Percentiles rank a stretch among this genome's conserved stretches.
phyloP scores from a whole-genome alignment of 2,797 vertebrate genomes.

The Siniperca scherzeri region DNA sequence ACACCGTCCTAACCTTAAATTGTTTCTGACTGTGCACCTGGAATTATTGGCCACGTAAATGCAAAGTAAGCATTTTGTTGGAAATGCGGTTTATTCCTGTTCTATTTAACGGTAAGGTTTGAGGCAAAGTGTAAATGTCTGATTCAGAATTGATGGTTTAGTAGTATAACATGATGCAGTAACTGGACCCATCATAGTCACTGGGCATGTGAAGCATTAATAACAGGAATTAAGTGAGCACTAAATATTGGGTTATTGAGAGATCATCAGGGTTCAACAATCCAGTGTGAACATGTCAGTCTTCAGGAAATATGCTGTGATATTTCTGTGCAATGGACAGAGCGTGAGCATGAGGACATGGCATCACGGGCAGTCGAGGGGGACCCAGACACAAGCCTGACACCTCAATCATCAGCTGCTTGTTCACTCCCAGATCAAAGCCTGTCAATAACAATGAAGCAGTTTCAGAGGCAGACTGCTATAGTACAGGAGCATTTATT shows the following conservation, averaged over 20 bases:
- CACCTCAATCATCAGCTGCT: constrained; percentile 90
- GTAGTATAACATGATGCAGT: not conserved
- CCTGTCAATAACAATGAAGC: constrained; percentile 64
- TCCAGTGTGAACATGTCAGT: not conserved
- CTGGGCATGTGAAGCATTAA: not conserved
- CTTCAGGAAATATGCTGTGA: constrained; percentile 68
- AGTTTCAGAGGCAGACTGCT: not conserved
- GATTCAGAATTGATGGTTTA: not conserved
- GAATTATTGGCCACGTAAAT: not conserved
- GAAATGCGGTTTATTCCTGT: not conserved
- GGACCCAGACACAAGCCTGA: constrained; percentile 93
- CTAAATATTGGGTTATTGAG: not conserved
- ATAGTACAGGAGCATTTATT: not conserved
- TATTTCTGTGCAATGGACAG: constrained; percentile 82
- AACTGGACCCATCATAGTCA: not conserved
- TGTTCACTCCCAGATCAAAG: constrained; percentile 93
- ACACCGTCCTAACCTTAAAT: not conserved
- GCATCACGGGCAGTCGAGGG: constrained; percentile 89
- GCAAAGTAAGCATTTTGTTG: not conserved
- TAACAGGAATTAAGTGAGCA: not conserved
- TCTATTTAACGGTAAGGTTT: not conserved
- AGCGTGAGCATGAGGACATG: constrained; percentile 72
- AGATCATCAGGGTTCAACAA: not conserved
- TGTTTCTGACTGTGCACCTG: not conserved
- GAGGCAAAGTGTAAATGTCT: not conserved